Conservation (phyloP, 2,113 vertebrate genomes). For the Pachyramphus minor region DNA sequence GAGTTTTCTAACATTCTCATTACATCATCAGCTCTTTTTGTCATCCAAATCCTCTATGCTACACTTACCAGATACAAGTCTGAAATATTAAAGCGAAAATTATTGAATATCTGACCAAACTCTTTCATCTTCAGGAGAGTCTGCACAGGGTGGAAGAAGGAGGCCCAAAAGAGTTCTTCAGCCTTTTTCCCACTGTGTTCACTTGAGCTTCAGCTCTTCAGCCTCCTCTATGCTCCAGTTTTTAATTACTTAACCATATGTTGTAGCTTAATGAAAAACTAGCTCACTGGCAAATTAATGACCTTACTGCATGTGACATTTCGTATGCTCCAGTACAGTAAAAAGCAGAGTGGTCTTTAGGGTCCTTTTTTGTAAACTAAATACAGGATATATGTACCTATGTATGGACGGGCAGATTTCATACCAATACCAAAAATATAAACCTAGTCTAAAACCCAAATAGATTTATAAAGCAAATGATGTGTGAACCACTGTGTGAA, state of each 20-base stretch:
- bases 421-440: neutral
- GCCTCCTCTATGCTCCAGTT: neutral
- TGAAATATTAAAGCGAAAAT: constrained; percentile 9
- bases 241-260: neutral
- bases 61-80: constrained; percentile 18
- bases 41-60: constrained; percentile 16
- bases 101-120: neutral
- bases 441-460: neutral
- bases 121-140: neutral
- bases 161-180: neutral
- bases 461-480: neutral
- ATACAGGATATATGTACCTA: neutral
- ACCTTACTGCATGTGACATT: neutral
- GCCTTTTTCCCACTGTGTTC: rapidly evolving
- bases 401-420: neutral
- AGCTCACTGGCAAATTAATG: neutral
- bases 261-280: neutral
- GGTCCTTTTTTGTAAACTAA: neutral
- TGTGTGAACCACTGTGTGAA: neutral
- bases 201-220: neutral
- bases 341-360: neutral
- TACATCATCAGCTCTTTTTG: constrained; percentile 2
- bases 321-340: neutral
- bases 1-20: constrained; percentile 19
- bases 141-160: neutral